Evolutionary conservation across 2,888 invertebrate species (phyloP).

Genomic region (Capitulum mitella): DNA sequence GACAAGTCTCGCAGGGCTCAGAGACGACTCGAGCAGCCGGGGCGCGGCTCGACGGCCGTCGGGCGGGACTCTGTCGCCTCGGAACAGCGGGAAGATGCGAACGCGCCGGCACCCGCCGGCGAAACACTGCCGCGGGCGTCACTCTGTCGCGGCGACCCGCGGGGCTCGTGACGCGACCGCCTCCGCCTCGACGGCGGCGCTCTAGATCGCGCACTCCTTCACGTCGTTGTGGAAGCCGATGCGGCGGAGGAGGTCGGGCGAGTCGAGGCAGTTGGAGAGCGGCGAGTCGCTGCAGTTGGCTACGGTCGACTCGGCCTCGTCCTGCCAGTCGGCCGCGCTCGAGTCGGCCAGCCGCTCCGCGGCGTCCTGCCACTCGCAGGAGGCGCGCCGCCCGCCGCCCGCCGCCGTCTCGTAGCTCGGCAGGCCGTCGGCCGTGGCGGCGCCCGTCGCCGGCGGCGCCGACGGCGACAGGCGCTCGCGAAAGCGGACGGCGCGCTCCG

Average conservation of each 20-base stretch:
- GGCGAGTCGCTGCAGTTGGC: conserved; percentile 6
- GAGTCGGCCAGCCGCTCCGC: background rate
- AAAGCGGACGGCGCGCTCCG: background rate
- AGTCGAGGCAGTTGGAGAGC: background rate
- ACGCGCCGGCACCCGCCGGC: background rate
- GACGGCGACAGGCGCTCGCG: background rate
- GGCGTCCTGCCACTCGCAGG: background rate
- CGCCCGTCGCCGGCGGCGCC: background rate
- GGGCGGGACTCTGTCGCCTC: background rate
- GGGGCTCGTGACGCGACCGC: background rate
- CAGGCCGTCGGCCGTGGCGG: background rate
- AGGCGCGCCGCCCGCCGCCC: too few relatives aligned
- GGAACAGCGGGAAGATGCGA: background rate
- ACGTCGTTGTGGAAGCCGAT: conserved; percentile 8
- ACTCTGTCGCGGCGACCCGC: background rate
- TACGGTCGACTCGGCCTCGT: conserved; percentile 2
- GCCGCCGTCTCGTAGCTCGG: conserved; percentile 1
- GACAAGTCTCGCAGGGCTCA: background rate
- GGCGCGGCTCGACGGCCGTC: background rate
- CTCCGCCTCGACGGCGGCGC: background rate
- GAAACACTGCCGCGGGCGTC: too few relatives aligned
- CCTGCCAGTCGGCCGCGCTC: background rate
- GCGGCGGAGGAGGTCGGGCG: background rate
- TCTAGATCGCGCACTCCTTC: background rate
- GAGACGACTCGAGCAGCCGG: background rate